Conservation (phyloP, 2,888 invertebrate genomes). For the Acronicta psi region DNA sequence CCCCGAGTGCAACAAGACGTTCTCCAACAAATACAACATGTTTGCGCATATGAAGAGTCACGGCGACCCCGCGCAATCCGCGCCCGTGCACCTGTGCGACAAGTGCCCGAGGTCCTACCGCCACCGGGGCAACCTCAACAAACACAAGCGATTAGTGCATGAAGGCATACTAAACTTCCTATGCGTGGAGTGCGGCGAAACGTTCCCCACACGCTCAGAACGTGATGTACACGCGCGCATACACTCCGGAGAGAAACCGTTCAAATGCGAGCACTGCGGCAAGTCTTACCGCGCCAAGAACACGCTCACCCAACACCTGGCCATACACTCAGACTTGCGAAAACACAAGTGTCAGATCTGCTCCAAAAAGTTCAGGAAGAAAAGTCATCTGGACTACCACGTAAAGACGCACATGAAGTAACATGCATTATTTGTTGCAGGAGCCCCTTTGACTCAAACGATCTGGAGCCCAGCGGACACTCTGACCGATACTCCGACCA, state of each 20-base stretch:
- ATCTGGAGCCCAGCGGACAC: slow-evolving; percentile 26
- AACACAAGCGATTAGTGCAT: slow-evolving; percentile 80
- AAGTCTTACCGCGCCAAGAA: slow-evolving; percentile 73
- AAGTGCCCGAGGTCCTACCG: slow-evolving; percentile 83
- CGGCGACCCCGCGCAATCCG: slow-evolving; percentile 52
- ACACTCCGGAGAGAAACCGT: slow-evolving; percentile 84
- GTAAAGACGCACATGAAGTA: slow-evolving; percentile 73
- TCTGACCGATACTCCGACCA: slow-evolving; percentile 32
- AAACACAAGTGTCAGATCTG: slow-evolving; percentile 74
- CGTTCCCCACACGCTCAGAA: slow-evolving; percentile 79
- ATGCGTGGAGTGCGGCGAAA: slow-evolving; percentile 83
- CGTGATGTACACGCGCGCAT: slow-evolving; percentile 78
- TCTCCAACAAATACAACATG: slow-evolving; percentile 85
- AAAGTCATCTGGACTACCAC: slow-evolving; percentile 78
- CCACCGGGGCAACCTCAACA: slow-evolving; percentile 77
- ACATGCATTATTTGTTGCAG: slow-evolving; percentile 80
- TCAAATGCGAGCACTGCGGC: slow-evolving; percentile 79
- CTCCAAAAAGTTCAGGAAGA: slow-evolving; percentile 73
- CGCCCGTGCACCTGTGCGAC: slow-evolving; percentile 75
- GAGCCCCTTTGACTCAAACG: slow-evolving; percentile 56
- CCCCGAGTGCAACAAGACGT: slow-evolving; percentile 82
- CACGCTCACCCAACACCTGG: slow-evolving; percentile 71
- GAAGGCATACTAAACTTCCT: slow-evolving; percentile 76
- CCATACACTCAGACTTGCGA: slow-evolving; percentile 72
- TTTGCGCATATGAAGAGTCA: slow-evolving; percentile 81